Percentiles rank a stretch among this genome's conserved stretches.
Conservation (phyloP, 2,113 vertebrate species). For the Pungitius pungitius region DNA sequence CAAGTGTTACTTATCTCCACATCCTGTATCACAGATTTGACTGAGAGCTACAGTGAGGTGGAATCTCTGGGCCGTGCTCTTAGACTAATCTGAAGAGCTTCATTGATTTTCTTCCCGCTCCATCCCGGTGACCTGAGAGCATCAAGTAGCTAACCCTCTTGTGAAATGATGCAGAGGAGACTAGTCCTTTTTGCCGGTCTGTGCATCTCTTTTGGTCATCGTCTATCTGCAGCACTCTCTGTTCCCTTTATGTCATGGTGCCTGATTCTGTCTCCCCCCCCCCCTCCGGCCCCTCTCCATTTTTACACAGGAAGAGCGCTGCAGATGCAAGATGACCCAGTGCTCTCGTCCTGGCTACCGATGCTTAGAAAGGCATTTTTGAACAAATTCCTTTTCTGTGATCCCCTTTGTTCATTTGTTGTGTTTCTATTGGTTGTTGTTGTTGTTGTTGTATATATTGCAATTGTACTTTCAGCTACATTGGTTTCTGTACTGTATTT, state of each 20-base stretch:
- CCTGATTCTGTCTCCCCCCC: slow-evolving; percentile 21
- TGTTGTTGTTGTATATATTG: too few relatives aligned
- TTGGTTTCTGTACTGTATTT: not conserved
- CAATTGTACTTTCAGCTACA: not conserved
- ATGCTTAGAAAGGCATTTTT: slow-evolving; percentile 51
- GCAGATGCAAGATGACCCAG: slow-evolving; percentile 74
- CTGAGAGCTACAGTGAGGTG: not conserved
- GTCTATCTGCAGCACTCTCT: slow-evolving; percentile 22
- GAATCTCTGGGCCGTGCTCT: not conserved
- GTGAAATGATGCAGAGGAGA: slow-evolving; percentile 45
- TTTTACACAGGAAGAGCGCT: slow-evolving; percentile 65
- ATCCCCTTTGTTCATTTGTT: not conserved
- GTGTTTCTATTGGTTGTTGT: not conserved
- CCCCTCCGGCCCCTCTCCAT: not conserved
- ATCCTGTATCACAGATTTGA: slow-evolving; percentile 19
- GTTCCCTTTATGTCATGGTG: slow-evolving; percentile 5
- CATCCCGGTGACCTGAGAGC: slow-evolving; percentile 39
- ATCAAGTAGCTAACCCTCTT: slow-evolving; percentile 45
- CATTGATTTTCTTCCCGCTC: slow-evolving; percentile 33
- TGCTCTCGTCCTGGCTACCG: slow-evolving; percentile 61
- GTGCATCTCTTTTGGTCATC: slow-evolving; percentile 36
- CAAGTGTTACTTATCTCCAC: not conserved
- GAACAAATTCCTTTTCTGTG: slow-evolving; percentile 8
- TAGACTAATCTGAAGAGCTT: slow-evolving; percentile 29
- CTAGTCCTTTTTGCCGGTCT: slow-evolving; percentile 21